Conservation (phyloP, 1,140 invertebrate species). For the Ridgeia piscesae region DNA sequence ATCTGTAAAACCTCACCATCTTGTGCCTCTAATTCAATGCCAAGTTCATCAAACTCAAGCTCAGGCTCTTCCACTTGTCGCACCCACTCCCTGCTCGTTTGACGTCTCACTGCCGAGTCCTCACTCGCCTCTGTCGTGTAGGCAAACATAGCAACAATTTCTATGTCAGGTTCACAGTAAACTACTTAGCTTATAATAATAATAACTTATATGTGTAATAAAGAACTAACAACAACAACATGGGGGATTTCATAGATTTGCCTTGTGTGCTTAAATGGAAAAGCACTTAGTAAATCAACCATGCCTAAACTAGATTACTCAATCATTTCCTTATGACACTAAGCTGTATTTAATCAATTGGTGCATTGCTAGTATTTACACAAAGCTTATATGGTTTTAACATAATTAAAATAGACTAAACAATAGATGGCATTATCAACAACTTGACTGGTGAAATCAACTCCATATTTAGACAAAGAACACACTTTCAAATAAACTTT, state of each 20-base stretch:
- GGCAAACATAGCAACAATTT: background rate
- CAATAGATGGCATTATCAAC: background rate
- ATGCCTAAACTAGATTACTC: background rate
- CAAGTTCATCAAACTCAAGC: constrained; percentile 93
- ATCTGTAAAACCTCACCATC: constrained; percentile 30
- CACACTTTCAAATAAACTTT: too few relatives aligned
- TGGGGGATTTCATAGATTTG: background rate
- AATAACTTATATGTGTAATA: too few relatives aligned
- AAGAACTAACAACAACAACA: background rate
- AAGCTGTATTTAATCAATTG: background rate
- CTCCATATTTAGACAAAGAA: too few relatives aligned
- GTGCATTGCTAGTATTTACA: background rate
- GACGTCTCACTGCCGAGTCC: background rate
- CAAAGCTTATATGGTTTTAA: too few relatives aligned
- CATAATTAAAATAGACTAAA: background rate
- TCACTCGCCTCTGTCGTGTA: background rate
- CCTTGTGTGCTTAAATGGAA: background rate
- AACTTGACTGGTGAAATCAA: background rate
- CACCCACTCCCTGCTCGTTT: background rate
- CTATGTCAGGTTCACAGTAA: background rate
- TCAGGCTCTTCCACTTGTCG: constrained; percentile 73
- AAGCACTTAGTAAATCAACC: background rate
- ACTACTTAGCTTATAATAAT: background rate
- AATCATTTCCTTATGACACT: background rate
- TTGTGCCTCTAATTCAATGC: constrained; percentile 67